A percentile compares a stretch with the other conserved stretches of the same genome.
These are phyloP conservation scores for Oegoconia quadripuncta DNA, from an alignment of 2,888 invertebrate genomes.

Conservation along the genomic window DNA sequence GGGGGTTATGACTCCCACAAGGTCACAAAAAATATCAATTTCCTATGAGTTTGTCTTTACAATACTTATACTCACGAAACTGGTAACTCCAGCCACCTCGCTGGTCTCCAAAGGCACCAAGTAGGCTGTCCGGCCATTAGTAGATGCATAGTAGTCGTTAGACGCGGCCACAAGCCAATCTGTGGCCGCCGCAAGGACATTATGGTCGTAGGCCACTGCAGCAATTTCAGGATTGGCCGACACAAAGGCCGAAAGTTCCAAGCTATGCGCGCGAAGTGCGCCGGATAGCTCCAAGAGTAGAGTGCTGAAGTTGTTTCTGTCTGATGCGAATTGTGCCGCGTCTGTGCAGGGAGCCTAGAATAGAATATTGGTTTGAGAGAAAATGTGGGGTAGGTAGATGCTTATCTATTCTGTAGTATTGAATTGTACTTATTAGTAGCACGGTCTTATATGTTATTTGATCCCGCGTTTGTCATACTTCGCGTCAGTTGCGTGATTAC, in stretches of 20 bases:
- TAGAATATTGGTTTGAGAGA: too few species aligned
- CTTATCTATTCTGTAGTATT: too few species aligned
- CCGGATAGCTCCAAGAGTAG: conserved; percentile 82
- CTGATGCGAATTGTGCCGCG: conserved; percentile 69
- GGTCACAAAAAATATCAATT: background rate
- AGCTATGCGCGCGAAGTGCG: conserved; percentile 79
- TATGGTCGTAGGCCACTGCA: conserved; percentile 85
- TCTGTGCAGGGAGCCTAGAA: conserved; percentile 79
- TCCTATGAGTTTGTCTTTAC: too few species aligned
- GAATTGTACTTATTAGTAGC: too few species aligned
- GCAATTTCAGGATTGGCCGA: conserved; percentile 86
- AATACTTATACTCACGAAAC: conserved; percentile 80
- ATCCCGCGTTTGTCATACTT: too few species aligned
- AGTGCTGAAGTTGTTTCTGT: conserved; percentile 83
- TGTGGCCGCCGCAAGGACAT: conserved; percentile 81
- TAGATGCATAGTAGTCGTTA: conserved; percentile 89
- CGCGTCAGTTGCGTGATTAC: too few species aligned
- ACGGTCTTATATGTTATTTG: too few species aligned
- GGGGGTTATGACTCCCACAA: background rate
- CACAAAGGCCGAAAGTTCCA: conserved; percentile 85
- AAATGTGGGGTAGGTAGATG: too few species aligned
- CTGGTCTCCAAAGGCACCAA: conserved; percentile 85
- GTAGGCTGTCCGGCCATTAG: conserved; percentile 86
- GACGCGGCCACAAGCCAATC: conserved; percentile 92
- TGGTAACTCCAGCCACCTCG: conserved; percentile 82